phyloP scores from a whole-genome alignment of 1,140 invertebrate species.

The Platorchestia sp. region DNA sequence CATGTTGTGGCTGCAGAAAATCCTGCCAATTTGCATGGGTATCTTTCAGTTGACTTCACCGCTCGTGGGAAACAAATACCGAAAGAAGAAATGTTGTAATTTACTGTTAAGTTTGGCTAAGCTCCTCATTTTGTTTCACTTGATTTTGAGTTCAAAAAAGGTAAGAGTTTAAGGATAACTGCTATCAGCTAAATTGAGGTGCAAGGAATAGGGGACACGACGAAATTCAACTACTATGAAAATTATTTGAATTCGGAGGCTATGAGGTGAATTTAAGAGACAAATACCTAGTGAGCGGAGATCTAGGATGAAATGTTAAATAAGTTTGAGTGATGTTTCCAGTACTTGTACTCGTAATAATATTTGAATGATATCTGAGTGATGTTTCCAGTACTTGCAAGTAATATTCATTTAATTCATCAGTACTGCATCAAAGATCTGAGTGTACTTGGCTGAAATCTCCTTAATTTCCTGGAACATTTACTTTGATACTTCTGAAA shows the following conservation, averaged over 20 bases:
- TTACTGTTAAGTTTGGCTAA: not conserved
- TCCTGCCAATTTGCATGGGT: not conserved
- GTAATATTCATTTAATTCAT: too few relatives aligned
- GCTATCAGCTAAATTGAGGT: not conserved
- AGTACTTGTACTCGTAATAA: too few relatives aligned
- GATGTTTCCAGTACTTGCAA: too few relatives aligned
- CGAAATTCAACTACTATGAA: not conserved
- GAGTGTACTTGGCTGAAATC: too few relatives aligned
- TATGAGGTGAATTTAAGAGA: not conserved
- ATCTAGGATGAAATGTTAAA: not conserved
- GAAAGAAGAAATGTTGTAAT: not conserved
- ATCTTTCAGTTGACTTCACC: not conserved
- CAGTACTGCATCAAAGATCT: too few relatives aligned
- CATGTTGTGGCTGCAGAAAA: not conserved
- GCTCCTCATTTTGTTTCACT: too few relatives aligned
- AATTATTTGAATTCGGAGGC: not conserved
- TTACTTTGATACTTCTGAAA: too few relatives aligned
- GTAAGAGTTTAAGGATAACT: not conserved
- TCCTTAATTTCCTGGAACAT: too few relatives aligned
- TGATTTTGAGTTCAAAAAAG: not conserved
- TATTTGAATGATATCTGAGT: too few relatives aligned
- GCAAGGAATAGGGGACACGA: not conserved
- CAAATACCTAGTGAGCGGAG: not conserved
- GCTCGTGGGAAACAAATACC: not conserved
- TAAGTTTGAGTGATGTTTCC: too few relatives aligned